These are phyloP conservation scores for Camarhynchus parvulus DNA, from an alignment of 2,113 vertebrate species.

Conservation along the genomic window DNA sequence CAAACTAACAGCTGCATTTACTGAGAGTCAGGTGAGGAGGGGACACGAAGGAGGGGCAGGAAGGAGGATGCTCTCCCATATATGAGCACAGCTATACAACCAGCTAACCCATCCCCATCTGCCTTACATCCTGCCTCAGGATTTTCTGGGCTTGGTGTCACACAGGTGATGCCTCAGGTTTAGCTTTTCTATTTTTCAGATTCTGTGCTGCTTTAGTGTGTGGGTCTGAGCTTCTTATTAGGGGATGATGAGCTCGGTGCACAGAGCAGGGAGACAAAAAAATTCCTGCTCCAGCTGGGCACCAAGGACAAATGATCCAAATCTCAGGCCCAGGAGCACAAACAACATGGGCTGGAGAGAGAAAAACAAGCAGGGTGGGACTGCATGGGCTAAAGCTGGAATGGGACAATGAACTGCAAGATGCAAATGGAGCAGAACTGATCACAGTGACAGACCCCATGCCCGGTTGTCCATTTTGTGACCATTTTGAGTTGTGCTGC, in stretches of 20 bases:
- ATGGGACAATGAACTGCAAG: background rate
- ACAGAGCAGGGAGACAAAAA: background rate
- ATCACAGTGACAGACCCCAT: background rate
- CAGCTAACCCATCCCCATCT: background rate
- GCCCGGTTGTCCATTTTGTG: background rate
- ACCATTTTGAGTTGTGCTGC: background rate
- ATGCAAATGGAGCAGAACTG: background rate
- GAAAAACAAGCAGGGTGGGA: background rate
- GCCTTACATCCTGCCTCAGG: background rate
- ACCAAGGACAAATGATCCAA: background rate
- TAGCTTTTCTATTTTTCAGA: background rate
- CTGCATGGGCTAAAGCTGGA: fast-evolving
- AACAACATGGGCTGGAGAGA: background rate
- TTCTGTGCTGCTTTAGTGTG: background rate
- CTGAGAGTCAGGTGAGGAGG: background rate
- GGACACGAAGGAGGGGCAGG: background rate
- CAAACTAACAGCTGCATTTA: background rate
- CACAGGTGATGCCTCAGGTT: background rate
- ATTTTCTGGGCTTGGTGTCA: background rate
- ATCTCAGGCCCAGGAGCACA: background rate
- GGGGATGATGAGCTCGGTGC: background rate
- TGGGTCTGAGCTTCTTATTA: fast-evolving
- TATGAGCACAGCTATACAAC: background rate
- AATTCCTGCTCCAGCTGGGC: background rate
- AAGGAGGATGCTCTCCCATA: background rate